phyloP scores from a whole-genome alignment of 1,140 invertebrate species.

The Hylaeus volcanicus region DNA sequence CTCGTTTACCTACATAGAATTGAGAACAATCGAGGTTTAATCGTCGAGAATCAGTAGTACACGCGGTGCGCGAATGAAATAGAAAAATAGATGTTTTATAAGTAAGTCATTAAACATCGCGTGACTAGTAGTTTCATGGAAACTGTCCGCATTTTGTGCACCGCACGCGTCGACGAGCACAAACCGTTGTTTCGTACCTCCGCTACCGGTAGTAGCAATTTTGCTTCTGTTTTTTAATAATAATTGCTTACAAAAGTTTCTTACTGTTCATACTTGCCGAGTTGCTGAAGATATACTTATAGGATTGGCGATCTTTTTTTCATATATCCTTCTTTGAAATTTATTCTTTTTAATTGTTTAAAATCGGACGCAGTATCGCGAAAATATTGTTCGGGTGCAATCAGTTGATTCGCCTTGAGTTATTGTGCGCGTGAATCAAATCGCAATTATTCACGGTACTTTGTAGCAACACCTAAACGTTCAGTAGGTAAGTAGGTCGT shows the following conservation, averaged over 20 bases:
- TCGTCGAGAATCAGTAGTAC: not conserved
- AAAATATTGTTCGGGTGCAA: no score
- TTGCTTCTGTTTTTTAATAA: not conserved
- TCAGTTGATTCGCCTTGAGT: not conserved
- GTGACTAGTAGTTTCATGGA: conserved; percentile 33
- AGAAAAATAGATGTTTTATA: not conserved
- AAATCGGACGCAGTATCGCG: no score
- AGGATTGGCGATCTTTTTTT: no score
- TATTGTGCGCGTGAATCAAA: not conserved
- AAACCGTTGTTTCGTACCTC: not conserved
- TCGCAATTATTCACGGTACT: not conserved
- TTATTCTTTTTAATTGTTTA: no score
- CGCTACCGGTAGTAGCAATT: not conserved
- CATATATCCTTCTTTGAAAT: no score
- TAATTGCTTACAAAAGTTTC: no score
- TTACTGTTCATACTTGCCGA: no score
- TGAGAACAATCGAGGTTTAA: no score
- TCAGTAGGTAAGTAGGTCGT: conserved; percentile 31
- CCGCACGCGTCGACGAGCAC: not conserved
- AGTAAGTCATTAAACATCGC: conserved; percentile 31
- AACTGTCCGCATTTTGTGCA: conserved; percentile 2
- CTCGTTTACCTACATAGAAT: not conserved
- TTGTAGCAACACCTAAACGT: not conserved
- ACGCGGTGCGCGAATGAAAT: not conserved
- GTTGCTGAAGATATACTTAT: no score